Percentiles rank a stretch among this genome's conserved stretches.
phyloP scores from a whole-genome alignment of 1,140 invertebrate genomes.

The Nixonia krombeini region DNA sequence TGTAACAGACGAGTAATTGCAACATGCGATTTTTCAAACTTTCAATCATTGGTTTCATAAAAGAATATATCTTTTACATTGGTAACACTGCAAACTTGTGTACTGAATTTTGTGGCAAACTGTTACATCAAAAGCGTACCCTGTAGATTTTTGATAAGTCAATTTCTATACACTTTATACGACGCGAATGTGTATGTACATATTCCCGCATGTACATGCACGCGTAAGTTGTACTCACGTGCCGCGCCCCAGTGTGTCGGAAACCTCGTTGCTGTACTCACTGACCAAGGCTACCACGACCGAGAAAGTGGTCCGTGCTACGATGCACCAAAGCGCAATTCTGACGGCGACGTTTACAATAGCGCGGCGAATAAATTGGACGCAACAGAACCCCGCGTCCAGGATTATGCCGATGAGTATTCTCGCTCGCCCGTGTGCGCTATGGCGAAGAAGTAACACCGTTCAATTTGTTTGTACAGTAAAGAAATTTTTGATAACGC shows the following conservation, averaged over 20 bases:
- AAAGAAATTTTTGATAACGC: not conserved
- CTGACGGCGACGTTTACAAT: constrained; percentile 36
- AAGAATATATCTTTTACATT: no score
- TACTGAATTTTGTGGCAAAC: no score
- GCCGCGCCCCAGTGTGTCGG: constrained; percentile 25
- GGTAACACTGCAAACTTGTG: no score
- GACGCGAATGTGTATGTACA: not conserved
- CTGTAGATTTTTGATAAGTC: no score
- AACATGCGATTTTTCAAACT: no score
- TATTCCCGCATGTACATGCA: constrained; percentile 34
- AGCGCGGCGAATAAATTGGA: constrained; percentile 25
- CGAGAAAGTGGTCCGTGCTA: constrained; percentile 36
- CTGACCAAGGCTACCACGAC: constrained; percentile 24
- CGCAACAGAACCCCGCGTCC: constrained; percentile 28
- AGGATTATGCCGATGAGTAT: constrained; percentile 28
- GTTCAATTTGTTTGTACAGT: constrained; percentile 13
- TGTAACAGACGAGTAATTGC: no score
- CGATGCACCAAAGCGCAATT: constrained; percentile 27
- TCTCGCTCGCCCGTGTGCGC: not conserved
- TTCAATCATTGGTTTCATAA: no score
- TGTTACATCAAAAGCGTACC: no score
- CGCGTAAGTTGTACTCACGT: no score
- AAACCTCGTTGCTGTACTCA: constrained; percentile 32
- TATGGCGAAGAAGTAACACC: constrained; percentile 10
- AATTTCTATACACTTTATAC: not conserved